These are phyloP conservation scores for Lypha dubia DNA, from an alignment of 2,888 invertebrate genomes.

Conservation along the genomic window DNA sequence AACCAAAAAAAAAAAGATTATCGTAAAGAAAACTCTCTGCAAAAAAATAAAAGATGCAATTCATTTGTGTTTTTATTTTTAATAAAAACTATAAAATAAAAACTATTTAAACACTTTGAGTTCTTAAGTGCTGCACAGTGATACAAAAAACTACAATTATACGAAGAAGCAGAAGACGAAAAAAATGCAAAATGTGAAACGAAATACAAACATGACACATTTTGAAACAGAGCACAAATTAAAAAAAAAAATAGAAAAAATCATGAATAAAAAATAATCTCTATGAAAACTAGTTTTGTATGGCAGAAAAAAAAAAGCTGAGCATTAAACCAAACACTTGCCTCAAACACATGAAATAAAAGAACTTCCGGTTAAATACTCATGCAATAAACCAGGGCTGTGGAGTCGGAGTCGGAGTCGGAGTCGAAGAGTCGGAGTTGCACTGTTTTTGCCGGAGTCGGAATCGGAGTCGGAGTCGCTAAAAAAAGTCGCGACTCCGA, in stretches of 20 bases:
- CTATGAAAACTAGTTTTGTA: neutral
- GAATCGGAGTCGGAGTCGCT: too few relatives aligned
- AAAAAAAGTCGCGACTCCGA: too few relatives aligned
- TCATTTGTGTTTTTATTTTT: neutral
- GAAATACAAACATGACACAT: slow-evolving; percentile 33
- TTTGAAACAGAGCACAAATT: slow-evolving; percentile 31
- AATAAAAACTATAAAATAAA: slow-evolving; percentile 20
- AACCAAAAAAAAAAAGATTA: too few relatives aligned
- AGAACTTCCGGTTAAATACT: slow-evolving; percentile 65
- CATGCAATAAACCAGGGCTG: slow-evolving; percentile 10
- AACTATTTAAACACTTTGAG: slow-evolving; percentile 45
- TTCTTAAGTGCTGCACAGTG: slow-evolving; percentile 41
- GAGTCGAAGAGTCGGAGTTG: too few relatives aligned
- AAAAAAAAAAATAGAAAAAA: slow-evolving; percentile 7
- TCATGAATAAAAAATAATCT: neutral
- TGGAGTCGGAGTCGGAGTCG: too few relatives aligned
- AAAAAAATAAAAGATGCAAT: slow-evolving; percentile 25
- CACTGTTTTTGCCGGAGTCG: too few relatives aligned
- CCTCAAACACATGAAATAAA: slow-evolving; percentile 51
- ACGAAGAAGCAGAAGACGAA: slow-evolving; percentile 6
- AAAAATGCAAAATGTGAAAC: neutral
- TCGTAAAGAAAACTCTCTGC: slow-evolving; percentile 18
- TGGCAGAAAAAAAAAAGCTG: slow-evolving; percentile 9
- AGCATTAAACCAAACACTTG: slow-evolving; percentile 4
- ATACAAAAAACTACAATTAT: slow-evolving; percentile 51